Evolutionary conservation across 2,888 invertebrate genomes (phyloP), one percentile per base, ranked within the genome.

Genomic region (Alitta virens): DNA sequence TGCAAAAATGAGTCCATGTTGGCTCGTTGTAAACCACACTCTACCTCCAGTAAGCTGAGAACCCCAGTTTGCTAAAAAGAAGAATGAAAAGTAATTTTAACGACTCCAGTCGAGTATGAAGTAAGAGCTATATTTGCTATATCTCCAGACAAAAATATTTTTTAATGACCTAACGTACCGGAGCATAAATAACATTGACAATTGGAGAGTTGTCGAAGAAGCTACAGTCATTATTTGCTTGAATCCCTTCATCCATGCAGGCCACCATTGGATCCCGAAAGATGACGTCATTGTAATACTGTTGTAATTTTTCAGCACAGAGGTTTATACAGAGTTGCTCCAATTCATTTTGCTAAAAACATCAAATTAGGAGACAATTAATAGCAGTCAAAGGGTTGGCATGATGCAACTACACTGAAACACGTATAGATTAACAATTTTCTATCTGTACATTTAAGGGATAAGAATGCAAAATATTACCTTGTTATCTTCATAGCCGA

Each of bases 261-360:
- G 94, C 92, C 84, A 95, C 94, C 68, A 92, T 91, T 71, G 92
- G 90, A 24, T 92, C 91, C 83, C 94, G 94, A 84, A 96, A 95
- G 73, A 95, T 93, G 83, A 95, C 94, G 59, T 94, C 95, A 83
- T 94, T 96, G 85, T 95, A 96, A 83, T 94, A 95, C 83, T 95
- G 95, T 82, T 96, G 95, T 92, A 96, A 93, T 38, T 94, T 94
- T 85, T 96, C 96, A 0, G 95, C 94, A 83, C 94, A 94, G 66
- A 96, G 85, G 84, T 96, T 96, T 75, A 94, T 93, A 84, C 95
- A 95, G 64, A 96, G 85, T 81, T 95, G 95, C 82, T 96, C 95
- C 72, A 96, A 85, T 71, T 92, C 91, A 74, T 91, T 90, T 1
- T 92, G 92, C 83, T 33, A 33, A 33, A 33, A 7, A 33, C 33